Evolutionary conservation across 2,888 invertebrate genomes (phyloP).

Genomic region (Microdon myrmicae): DNA sequence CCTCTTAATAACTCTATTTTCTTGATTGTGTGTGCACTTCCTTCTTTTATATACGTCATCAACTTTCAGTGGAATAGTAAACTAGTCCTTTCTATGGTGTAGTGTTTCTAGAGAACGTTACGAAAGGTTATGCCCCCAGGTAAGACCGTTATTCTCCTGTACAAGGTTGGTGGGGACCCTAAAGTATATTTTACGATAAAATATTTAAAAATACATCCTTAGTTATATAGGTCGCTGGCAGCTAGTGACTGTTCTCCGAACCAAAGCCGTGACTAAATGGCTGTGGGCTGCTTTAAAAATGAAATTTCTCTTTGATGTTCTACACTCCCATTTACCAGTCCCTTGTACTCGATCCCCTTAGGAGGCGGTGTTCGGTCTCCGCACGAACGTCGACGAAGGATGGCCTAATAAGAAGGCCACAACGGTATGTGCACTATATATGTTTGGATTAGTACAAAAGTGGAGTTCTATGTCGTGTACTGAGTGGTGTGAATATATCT

Average conservation of each 20-base stretch:
- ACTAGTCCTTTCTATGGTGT: not conserved
- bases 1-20: conserved; percentile 41
- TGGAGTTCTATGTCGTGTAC: too few relatives aligned
- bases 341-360: too few relatives aligned
- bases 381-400: too few relatives aligned
- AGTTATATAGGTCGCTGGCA: conserved; percentile 21
- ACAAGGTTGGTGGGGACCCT: conserved; percentile 35
- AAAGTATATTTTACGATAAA: conserved; percentile 19
- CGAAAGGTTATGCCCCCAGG: conserved; percentile 49
- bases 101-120: conserved; percentile 23
- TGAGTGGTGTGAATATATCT: too few relatives aligned
- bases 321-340: conserved; percentile 22
- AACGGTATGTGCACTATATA: too few relatives aligned
- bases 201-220: conserved; percentile 15
- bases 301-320: conserved; percentile 41
- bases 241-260: too few relatives aligned
- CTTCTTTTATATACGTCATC: conserved; percentile 27
- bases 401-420: too few relatives aligned
- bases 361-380: too few relatives aligned
- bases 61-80: too few relatives aligned
- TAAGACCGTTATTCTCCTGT: conserved; percentile 31
- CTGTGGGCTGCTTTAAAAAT: conserved; percentile 42
- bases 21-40: conserved; percentile 38
- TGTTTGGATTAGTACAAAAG: too few relatives aligned
- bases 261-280: conserved; percentile 35